phyloP scores from a whole-genome alignment of 2,888 invertebrate genomes.

The Catotricha subobsoleta region DNA sequence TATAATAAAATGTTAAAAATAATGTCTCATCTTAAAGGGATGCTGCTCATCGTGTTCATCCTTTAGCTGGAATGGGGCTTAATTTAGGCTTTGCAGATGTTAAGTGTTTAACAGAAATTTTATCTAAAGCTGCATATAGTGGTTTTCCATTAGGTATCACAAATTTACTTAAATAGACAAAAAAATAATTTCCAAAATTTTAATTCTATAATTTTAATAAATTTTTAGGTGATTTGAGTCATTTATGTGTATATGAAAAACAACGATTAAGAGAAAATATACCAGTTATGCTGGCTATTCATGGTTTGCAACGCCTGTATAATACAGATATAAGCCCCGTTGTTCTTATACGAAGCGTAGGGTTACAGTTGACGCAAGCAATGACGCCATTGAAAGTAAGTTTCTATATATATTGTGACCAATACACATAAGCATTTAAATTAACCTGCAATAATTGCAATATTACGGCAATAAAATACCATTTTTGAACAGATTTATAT shows the following conservation, averaged over 20 bases:
- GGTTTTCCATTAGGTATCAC: conserved; percentile 63
- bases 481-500: background rate
- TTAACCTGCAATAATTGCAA: background rate
- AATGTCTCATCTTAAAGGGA: conserved; percentile 36
- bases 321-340: conserved; percentile 51
- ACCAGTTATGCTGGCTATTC: conserved; percentile 72
- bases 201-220: background rate
- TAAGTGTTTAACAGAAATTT: conserved; percentile 44
- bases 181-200: conserved; percentile 4
- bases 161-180: too few species aligned
- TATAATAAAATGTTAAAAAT: background rate
- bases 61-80: conserved; percentile 93
- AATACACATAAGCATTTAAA: too few species aligned
- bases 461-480: background rate
- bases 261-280: conserved; percentile 69
- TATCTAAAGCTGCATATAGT: conserved; percentile 49
- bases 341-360: conserved; percentile 63
- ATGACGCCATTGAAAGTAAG: conserved; percentile 53
- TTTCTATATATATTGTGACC: too few species aligned
- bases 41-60: conserved; percentile 83
- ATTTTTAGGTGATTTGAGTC: conserved; percentile 41
- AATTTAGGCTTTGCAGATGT: conserved; percentile 96
- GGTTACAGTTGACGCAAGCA: conserved; percentile 64
- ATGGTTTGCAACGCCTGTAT: conserved; percentile 73
- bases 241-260: conserved; percentile 70